Percentiles rank a stretch among this genome's conserved stretches.
These are phyloP conservation scores for Yponomeuta malinellus DNA, from an alignment of 2,888 invertebrate genomes.

Conservation along the genomic window DNA sequence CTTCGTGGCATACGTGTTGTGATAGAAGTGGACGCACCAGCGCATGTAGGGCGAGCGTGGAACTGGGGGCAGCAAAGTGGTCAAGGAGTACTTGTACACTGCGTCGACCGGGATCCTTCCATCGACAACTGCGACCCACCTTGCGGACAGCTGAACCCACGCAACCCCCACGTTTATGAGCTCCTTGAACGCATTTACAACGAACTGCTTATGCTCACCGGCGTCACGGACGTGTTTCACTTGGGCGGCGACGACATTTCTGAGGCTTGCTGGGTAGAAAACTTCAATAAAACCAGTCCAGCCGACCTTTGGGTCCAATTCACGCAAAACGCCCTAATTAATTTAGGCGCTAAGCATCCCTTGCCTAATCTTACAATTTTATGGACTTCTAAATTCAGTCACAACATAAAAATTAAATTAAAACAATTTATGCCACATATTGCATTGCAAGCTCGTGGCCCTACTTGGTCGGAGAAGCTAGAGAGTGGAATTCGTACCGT, in stretches of 20 bases:
- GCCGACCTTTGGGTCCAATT: conserved; percentile 88
- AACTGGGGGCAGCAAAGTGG: conserved; percentile 86
- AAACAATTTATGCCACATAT: conserved; percentile 45
- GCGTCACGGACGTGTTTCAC: conserved; percentile 86
- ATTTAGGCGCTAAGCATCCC: conserved; percentile 55
- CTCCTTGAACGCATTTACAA: conserved; percentile 83
- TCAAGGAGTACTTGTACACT: conserved; percentile 85
- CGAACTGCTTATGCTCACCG: conserved; percentile 83
- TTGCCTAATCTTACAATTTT: conserved; percentile 35
- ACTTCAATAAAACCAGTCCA: conserved; percentile 84
- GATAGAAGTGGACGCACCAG: conserved; percentile 93
- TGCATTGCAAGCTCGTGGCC: conserved; percentile 88
- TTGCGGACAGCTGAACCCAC: conserved; percentile 89
- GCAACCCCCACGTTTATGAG: conserved; percentile 84
- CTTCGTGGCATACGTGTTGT: conserved; percentile 90
- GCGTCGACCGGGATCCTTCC: conserved; percentile 89
- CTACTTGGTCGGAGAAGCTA: conserved; percentile 86
- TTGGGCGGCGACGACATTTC: conserved; percentile 91
- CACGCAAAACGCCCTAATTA: conserved; percentile 46
- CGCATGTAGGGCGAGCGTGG: conserved; percentile 92
- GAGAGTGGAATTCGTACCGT: conserved; percentile 86
- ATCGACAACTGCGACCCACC: conserved; percentile 88
- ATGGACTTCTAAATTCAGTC: too few species aligned
- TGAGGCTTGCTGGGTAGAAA: conserved; percentile 85
- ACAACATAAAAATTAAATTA: conserved; percentile 59